Evolutionary conservation across 2,113 vertebrate species (phyloP).

Genomic region (Catharus minimus): DNA sequence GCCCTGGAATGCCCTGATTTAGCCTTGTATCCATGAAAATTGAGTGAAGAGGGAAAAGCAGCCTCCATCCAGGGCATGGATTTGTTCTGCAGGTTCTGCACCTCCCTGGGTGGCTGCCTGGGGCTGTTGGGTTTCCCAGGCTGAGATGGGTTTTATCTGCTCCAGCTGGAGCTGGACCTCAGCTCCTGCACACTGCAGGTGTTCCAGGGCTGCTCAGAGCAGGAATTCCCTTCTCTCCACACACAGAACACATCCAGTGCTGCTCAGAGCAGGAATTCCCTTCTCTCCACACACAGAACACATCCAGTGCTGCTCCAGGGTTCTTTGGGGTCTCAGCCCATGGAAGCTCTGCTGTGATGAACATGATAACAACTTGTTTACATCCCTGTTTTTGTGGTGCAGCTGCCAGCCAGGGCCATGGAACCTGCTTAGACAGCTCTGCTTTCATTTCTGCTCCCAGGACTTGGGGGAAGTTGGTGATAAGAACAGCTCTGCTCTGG

Average conservation of each 20-base stretch:
- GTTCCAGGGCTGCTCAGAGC: background rate
- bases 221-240: background rate
- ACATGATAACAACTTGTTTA: background rate
- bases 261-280: background rate
- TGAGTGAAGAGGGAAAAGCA: accelerated
- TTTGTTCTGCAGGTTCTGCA: background rate
- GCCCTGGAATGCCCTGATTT: background rate
- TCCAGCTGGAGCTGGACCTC: background rate
- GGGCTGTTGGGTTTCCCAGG: background rate
- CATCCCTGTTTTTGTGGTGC: background rate
- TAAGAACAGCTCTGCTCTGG: background rate
- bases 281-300: accelerated
- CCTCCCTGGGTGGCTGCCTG: background rate
- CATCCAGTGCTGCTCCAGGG: accelerated
- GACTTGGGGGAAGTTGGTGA: background rate
- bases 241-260: accelerated
- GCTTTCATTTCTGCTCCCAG: background rate
- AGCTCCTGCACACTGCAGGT: background rate
- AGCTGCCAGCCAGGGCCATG: background rate
- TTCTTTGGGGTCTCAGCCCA: accelerated
- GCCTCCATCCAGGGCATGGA: background rate
- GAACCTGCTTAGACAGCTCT: background rate
- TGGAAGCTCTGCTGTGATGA: background rate
- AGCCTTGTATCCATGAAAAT: background rate
- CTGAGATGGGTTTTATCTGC: background rate